Conservation (phyloP, 92 coral and sea anemone genomes). For the Porites lobata region DNA sequence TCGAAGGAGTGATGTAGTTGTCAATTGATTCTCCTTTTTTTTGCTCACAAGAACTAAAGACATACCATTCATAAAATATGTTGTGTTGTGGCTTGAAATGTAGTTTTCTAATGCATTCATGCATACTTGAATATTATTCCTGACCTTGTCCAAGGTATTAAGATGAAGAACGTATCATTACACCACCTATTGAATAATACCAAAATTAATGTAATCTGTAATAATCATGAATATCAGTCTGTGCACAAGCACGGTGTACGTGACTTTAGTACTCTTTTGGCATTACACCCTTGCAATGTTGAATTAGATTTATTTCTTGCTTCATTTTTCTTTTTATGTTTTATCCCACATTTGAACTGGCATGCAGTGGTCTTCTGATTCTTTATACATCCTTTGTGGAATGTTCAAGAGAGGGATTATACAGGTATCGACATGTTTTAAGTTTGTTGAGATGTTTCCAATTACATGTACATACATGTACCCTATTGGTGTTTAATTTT, state of each 20-base stretch:
- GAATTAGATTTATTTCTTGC: not conserved
- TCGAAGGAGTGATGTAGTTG: constrained; percentile 26
- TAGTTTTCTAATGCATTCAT: constrained; percentile 27
- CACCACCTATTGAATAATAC: no score
- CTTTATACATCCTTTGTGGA: constrained; percentile 90
- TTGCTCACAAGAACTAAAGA: constrained; percentile 30
- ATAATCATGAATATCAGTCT: no score
- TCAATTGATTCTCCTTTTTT: constrained; percentile 30
- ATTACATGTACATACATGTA: no score
- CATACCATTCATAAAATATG: constrained; percentile 45
- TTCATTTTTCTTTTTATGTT: not conserved
- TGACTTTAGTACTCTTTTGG: no score
- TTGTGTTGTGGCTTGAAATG: constrained; percentile 63
- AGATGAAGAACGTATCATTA: constrained; percentile 17
- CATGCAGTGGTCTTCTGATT: constrained; percentile 96
- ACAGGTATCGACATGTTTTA: constrained; percentile 66
- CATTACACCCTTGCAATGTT: not conserved
- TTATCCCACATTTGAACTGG: not conserved
- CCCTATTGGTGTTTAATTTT: no score
- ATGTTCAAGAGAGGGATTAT: constrained; percentile 91
- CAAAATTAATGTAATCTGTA: no score
- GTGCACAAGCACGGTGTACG: no score
- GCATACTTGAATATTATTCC: constrained; percentile 26
- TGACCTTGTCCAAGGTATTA: not conserved
- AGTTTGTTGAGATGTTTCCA: not conserved